Evolutionary conservation across 2,797 vertebrate genomes (phyloP), one percentile per base, ranked within the genome.

Genomic region (Lithobates sylvaticus): DNA sequence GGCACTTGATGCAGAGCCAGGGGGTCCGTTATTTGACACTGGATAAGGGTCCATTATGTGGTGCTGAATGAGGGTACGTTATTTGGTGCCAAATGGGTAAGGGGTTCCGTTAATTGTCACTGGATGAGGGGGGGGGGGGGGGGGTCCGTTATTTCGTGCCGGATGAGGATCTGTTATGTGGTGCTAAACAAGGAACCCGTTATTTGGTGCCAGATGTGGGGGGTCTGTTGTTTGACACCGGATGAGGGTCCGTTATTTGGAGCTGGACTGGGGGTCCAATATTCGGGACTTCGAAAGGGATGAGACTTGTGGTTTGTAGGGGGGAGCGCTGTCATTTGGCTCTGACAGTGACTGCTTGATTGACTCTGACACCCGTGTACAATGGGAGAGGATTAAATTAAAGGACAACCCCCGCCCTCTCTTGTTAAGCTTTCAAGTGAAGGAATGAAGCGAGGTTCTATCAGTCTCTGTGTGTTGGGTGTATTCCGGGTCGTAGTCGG

Each of bases 351-450:
- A n/a, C 47, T 50, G 26, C 54, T 47, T 67, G 69, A 85, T 78
- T 85, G 68, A 73, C 83, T 71, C 18, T 74, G 84, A 85, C 84
- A 85, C 76, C 69, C 27, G 34, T 65, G 29, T 39, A 72, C 76
- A 74, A 78, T 75, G 39, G 27, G 58, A 18, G 29, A 29, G 47
- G 70, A 84, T 50, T 77, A 32, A 76, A 77, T 77, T 70, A 77
- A 70, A 54, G 70, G 32, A 36, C 21, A 1, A 39, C 84, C 47
- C 68, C 36, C 1, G 3, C 10, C 12, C 68, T 8, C 54, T 26
- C 47, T 71, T n/a, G 44, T 70, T 80, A 54, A 71, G 78, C 67
- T 50, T 81, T 58, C 79, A 61, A 26, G 79, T 81, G 78, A 39
- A 72, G 78, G 78, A 81, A 81, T 81, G 32, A 81, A 23, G 70